Conservation (phyloP, 2,888 invertebrate species). For the Conchocele bisecta region DNA sequence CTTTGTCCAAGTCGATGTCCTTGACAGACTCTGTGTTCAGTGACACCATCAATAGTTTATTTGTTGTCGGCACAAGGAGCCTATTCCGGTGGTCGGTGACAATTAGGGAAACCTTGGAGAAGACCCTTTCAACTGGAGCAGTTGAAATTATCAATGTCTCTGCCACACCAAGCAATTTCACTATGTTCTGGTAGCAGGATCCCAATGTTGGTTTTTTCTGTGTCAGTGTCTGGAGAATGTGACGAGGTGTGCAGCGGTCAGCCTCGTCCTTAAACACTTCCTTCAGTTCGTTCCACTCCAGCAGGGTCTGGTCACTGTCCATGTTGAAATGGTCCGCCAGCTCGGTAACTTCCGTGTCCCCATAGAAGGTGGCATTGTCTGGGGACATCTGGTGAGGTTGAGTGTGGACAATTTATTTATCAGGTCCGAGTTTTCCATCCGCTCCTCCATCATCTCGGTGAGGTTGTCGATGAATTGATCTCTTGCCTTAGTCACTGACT, state of each 20-base stretch:
- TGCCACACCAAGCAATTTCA: slow-evolving; percentile 11
- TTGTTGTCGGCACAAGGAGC: slow-evolving; percentile 21
- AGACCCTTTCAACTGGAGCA: slow-evolving; percentile 39
- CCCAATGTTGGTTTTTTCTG: slow-evolving; percentile 10
- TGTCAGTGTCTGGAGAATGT: neutral
- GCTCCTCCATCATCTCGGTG: slow-evolving; percentile 1
- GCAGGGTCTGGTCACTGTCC: slow-evolving; percentile 4
- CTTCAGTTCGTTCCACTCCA: slow-evolving; percentile 19
- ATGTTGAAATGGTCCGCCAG: slow-evolving; percentile 12
- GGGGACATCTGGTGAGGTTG: slow-evolving; percentile 14
- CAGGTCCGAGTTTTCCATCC: slow-evolving; percentile 25
- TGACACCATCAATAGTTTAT: slow-evolving; percentile 2
- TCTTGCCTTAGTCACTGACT: neutral
- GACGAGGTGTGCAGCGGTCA: neutral
- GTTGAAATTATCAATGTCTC: slow-evolving; percentile 39
- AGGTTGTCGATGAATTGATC: slow-evolving; percentile 9
- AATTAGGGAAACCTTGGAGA: slow-evolving; percentile 28
- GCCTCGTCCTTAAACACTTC: neutral
- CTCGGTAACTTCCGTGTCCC: slow-evolving; percentile 11
- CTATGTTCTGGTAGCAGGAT: slow-evolving; percentile 17
- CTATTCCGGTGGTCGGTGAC: slow-evolving; percentile 41
- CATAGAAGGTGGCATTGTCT: slow-evolving; percentile 17
- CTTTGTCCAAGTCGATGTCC: slow-evolving; percentile 13
- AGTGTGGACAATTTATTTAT: slow-evolving; percentile 13
- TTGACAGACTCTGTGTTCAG: slow-evolving; percentile 7